phyloP scores from a whole-genome alignment of 2,113 vertebrate genomes.

The Symphodus melops region DNA sequence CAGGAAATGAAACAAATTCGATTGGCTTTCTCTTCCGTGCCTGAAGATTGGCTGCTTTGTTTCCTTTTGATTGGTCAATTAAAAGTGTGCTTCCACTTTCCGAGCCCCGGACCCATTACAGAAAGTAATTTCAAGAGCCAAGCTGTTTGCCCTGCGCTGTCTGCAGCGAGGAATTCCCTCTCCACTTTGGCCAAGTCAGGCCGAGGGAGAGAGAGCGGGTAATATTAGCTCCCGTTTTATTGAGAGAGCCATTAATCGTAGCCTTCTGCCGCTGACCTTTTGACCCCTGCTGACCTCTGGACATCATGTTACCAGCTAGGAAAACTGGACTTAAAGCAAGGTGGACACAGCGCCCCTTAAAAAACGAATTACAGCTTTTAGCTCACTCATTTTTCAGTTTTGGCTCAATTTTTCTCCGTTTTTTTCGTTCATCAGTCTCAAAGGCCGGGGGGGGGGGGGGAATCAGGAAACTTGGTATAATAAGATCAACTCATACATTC shows the following conservation, averaged over 20 bases:
- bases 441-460: not conserved
- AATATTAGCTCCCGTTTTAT: slow-evolving; percentile 85
- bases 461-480: not conserved
- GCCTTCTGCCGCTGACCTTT: slow-evolving; percentile 81
- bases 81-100: slow-evolving; percentile 74
- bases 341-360: not conserved
- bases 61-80: slow-evolving; percentile 79
- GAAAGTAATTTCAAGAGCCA: slow-evolving; percentile 77
- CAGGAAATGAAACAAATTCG: slow-evolving; percentile 76
- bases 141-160: slow-evolving; percentile 74
- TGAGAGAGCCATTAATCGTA: slow-evolving; percentile 85
- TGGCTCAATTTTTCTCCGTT: not conserved
- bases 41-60: slow-evolving; percentile 70
- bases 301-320: slow-evolving; percentile 81
- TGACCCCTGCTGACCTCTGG: slow-evolving; percentile 80
- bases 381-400: not conserved
- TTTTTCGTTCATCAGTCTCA: not conserved
- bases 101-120: slow-evolving; percentile 67
- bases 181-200: slow-evolving; percentile 64
- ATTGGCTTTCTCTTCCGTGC: slow-evolving; percentile 66
- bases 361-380: slow-evolving; percentile 11
- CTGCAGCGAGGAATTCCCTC: slow-evolving; percentile 71
- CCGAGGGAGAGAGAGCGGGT: slow-evolving; percentile 69
- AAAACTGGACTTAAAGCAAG: slow-evolving; percentile 40
- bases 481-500: not conserved